These are phyloP conservation scores for Odontesthes bonariensis DNA, from an alignment of 2,113 vertebrate species.

Conservation along the genomic window DNA sequence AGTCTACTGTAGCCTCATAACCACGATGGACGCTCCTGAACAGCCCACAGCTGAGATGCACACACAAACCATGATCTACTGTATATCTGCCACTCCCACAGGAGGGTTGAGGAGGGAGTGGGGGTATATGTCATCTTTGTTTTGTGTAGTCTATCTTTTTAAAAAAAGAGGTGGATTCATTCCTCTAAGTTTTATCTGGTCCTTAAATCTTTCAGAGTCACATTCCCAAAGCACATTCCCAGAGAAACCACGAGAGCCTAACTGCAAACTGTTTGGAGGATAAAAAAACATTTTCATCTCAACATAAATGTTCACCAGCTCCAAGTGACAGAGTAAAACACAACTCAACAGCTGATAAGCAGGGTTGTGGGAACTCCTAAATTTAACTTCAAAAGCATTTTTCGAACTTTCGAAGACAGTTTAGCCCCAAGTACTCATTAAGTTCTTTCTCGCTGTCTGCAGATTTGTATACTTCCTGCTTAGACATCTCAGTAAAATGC, in stretches of 20 bases:
- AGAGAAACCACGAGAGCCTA: too few species aligned
- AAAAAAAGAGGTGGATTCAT: too few species aligned
- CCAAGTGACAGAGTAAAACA: background rate
- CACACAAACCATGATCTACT: conserved; percentile 26
- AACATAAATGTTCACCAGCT: background rate
- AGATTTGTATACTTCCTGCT: conserved; percentile 4
- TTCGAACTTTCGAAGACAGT: conserved; percentile 16
- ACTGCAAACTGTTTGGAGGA: too few species aligned
- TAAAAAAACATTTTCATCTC: background rate
- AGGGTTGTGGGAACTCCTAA: background rate
- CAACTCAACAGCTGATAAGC: background rate
- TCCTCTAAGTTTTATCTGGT: too few species aligned
- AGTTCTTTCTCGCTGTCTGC: background rate
- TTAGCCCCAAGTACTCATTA: conserved; percentile 17
- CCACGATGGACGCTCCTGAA: conserved; percentile 47
- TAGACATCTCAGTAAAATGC: background rate
- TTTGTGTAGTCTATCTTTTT: conserved; percentile 15
- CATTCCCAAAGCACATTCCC: too few species aligned
- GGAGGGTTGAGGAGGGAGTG: background rate
- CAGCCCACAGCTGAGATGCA: background rate
- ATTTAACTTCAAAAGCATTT: background rate
- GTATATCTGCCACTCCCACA: conserved; percentile 11
- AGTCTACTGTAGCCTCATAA: conserved; percentile 50
- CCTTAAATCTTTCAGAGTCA: too few species aligned
- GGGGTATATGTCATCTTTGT: background rate